A percentile compares a stretch with the other conserved stretches of the same genome.
Evolutionary conservation across 1,140 invertebrate species (phyloP).

Genomic region (Sinella curviseta): DNA sequence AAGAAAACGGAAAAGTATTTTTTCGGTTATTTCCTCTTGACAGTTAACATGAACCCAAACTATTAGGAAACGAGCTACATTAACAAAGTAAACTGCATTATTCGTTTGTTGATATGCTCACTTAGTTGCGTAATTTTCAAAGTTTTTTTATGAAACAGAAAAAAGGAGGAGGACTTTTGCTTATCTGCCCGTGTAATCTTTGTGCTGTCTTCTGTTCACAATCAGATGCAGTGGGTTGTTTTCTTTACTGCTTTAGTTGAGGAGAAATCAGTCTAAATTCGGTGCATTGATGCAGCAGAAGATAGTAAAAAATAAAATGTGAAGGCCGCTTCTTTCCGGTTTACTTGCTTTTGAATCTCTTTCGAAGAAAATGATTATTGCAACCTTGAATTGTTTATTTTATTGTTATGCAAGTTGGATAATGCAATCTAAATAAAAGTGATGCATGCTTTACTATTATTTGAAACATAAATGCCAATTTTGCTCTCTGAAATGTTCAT

Average conservation of each 20-base stretch:
- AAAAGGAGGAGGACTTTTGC: not conserved
- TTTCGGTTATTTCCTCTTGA: not conserved
- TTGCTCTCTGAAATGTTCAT: not conserved
- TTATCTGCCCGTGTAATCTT: constrained; percentile 14
- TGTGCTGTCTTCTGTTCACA: not conserved
- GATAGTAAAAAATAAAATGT: not conserved
- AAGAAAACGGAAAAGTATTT: constrained; percentile 11
- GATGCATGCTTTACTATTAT: too few relatives aligned
- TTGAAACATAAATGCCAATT: too few relatives aligned
- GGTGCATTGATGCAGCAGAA: too few relatives aligned
- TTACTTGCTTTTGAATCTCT: not conserved
- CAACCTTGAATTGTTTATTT: not conserved
- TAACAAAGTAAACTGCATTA: not conserved
- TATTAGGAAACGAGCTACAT: not conserved
- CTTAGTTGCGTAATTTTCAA: not conserved
- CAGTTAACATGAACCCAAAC: not conserved
- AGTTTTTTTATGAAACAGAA: not conserved
- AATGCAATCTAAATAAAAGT: too few relatives aligned
- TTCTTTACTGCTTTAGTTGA: not conserved
- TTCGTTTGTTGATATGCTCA: not conserved
- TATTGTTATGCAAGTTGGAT: too few relatives aligned
- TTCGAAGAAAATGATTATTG: not conserved
- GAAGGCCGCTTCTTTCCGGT: not conserved
- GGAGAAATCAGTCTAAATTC: not conserved
- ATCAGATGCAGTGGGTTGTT: not conserved